These are phyloP conservation scores for Ramphastos sulfuratus DNA, from an alignment of 2,113 vertebrate species.

Conservation along the genomic window DNA sequence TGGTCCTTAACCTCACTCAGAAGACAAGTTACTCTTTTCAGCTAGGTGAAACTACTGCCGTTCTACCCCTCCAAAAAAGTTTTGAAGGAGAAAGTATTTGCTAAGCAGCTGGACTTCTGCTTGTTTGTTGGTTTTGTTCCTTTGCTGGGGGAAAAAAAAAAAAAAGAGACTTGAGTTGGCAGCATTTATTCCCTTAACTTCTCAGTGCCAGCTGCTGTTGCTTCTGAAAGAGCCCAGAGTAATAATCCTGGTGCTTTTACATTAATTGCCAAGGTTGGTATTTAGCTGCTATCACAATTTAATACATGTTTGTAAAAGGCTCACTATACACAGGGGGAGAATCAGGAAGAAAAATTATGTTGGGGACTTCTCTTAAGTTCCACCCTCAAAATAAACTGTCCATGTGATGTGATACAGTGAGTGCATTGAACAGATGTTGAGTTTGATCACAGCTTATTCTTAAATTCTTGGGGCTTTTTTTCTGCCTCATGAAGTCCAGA, in stretches of 20 bases:
- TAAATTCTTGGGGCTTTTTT: background rate
- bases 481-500: background rate
- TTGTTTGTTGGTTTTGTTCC: background rate
- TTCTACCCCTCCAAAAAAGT: background rate
- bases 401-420: accelerated
- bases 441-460: background rate
- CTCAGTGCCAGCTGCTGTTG: background rate
- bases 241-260: background rate
- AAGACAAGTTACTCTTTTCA: background rate
- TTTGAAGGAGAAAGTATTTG: background rate
- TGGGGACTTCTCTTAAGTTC: background rate
- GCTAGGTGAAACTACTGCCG: background rate
- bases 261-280: background rate
- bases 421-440: background rate
- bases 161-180: background rate
- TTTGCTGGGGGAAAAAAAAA: background rate
- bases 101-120: background rate
- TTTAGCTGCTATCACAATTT: background rate
- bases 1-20: background rate
- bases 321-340: background rate
- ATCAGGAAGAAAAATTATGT: background rate
- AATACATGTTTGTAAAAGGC: background rate
- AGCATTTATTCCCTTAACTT: background rate
- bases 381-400: background rate
- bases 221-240: background rate